A percentile compares a stretch with the other conserved stretches of the same genome.
phyloP scores from a whole-genome alignment of 2,113 vertebrate species.

The Erythrolamprus reginae region DNA sequence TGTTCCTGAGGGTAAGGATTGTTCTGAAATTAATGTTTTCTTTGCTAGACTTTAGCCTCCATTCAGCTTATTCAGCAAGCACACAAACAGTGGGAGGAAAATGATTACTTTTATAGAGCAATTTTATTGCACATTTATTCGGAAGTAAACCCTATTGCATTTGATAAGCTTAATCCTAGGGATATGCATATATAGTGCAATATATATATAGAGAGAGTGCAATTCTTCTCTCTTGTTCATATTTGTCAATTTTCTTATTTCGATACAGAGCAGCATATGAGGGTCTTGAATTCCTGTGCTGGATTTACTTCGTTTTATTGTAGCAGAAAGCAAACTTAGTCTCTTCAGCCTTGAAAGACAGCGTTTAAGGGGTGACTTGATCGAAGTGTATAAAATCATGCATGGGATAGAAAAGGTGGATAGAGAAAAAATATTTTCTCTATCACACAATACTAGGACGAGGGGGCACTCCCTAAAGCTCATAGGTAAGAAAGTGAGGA shows the following conservation, averaged over 20 bases:
- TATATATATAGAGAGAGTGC: not conserved
- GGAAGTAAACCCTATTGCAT: not conserved
- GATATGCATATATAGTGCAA: not conserved
- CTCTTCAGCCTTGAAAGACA: too few relatives aligned
- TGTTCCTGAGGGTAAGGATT: not conserved
- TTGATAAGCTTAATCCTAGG: not conserved
- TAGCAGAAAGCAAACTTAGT: too few relatives aligned
- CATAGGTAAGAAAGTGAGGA: too few relatives aligned
- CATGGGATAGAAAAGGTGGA: too few relatives aligned
- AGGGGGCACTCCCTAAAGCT: too few relatives aligned
- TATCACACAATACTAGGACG: too few relatives aligned
- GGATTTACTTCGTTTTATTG: constrained; percentile 28
- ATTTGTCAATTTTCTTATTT: not conserved
- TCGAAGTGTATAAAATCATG: too few relatives aligned
- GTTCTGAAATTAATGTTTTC: not conserved
- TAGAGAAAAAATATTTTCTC: too few relatives aligned
- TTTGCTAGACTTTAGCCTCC: not conserved
- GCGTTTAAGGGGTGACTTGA: too few relatives aligned
- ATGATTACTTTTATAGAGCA: not conserved
- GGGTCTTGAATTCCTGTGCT: constrained; percentile 15
- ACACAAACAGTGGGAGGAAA: not conserved
- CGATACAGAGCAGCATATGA: not conserved
- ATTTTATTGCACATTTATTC: not conserved
- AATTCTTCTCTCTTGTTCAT: not conserved
- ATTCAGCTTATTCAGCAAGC: constrained; percentile 28